These are phyloP conservation scores for Amia ocellicauda DNA, from an alignment of 2,113 vertebrate genomes.

Conservation along the genomic window DNA sequence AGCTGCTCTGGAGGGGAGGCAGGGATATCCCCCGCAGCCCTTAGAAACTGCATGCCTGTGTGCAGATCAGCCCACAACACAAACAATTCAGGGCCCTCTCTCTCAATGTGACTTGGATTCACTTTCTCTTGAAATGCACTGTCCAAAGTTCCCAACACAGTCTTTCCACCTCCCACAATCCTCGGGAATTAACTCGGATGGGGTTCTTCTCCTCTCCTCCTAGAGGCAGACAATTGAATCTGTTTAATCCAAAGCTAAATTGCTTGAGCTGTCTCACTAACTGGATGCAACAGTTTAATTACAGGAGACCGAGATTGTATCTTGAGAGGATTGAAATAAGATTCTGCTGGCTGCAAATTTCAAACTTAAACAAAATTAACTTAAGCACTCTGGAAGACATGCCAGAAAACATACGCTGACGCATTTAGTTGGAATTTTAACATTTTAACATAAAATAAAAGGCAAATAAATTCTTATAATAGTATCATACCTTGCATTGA, in stretches of 20 bases:
- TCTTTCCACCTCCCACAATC: slow-evolving; percentile 47
- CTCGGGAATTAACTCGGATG: no score
- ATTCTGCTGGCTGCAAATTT: slow-evolving; percentile 34
- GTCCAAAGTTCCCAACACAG: no score
- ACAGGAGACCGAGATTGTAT: slow-evolving; percentile 43
- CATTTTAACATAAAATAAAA: no score
- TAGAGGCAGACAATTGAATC: slow-evolving; percentile 66
- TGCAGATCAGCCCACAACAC: slow-evolving; percentile 21
- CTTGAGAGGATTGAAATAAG: slow-evolving; percentile 17
- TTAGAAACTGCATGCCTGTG: slow-evolving; percentile 48
- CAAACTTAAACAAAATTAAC: slow-evolving; percentile 8
- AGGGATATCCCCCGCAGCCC: slow-evolving; percentile 44
- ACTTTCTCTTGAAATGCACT: no score
- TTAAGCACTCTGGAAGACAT: not conserved
- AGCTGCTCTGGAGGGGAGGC: slow-evolving; percentile 37
- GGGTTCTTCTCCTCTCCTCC: slow-evolving; percentile 60
- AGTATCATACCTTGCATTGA: no score
- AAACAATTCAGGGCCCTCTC: no score
- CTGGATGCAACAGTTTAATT: slow-evolving; percentile 55
- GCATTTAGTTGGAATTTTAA: no score
- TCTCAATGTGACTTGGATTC: no score
- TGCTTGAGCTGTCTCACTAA: slow-evolving; percentile 57
- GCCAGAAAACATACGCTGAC: no score
- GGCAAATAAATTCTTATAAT: no score
- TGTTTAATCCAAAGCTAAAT: slow-evolving; percentile 69